A percentile compares a stretch with the other conserved stretches of the same genome.
Evolutionary conservation across 2,797 vertebrate genomes (phyloP).

Genomic region (Scleropages formosus): DNA sequence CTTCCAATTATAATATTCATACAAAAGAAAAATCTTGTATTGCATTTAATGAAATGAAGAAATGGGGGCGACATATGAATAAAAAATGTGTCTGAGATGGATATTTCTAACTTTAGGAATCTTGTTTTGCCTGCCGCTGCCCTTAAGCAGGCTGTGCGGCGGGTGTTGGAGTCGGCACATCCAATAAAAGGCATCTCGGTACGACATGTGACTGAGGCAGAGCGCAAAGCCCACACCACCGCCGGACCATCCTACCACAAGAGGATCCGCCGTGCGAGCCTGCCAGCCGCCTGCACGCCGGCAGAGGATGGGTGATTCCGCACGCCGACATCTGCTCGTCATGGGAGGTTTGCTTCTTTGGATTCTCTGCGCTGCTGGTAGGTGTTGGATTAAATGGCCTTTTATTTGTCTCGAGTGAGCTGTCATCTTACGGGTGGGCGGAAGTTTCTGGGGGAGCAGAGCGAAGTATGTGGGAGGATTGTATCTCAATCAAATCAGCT

Average conservation of each 20-base stretch:
- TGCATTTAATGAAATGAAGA: too few relatives aligned
- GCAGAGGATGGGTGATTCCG: background rate
- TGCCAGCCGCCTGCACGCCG: background rate
- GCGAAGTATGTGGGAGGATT: background rate
- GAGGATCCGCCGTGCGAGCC: too few relatives aligned
- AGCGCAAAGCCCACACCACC: background rate
- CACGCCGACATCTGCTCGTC: background rate
- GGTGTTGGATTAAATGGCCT: background rate
- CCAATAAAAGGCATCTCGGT: constrained; percentile 10
- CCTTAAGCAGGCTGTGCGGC: background rate
- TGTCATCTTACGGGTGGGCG: background rate
- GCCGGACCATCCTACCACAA: too few relatives aligned
- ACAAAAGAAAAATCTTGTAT: too few relatives aligned
- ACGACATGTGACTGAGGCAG: background rate
- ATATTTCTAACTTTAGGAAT: too few relatives aligned
- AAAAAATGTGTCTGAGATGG: too few relatives aligned
- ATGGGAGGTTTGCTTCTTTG: background rate
- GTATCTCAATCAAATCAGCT: background rate
- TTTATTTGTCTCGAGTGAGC: background rate
- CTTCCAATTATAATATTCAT: too few relatives aligned
- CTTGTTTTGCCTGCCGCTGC: too few relatives aligned
- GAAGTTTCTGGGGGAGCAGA: too few relatives aligned
- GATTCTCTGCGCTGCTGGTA: constrained; percentile 1
- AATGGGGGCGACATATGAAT: too few relatives aligned
- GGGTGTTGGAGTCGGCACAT: constrained; percentile 15